Percentiles rank a stretch among this genome's conserved stretches.
Evolutionary conservation across 2,888 invertebrate species (phyloP).

Genomic region (Drosophila buzzatii): DNA sequence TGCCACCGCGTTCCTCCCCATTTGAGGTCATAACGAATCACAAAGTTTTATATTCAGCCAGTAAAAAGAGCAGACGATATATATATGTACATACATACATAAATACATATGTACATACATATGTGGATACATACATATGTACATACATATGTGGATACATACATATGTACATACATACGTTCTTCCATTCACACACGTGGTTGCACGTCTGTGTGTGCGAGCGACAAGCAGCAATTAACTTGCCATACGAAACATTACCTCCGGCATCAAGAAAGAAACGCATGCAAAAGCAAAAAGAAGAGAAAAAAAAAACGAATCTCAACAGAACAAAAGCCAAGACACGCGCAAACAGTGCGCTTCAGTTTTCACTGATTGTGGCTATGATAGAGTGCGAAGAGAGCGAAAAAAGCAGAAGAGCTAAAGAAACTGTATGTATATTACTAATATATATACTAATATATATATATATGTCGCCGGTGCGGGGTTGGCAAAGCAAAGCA

Average conservation of each 20-base stretch:
- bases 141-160: too few relatives aligned
- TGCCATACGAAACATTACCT: slow-evolving; percentile 48
- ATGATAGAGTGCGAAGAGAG: slow-evolving; percentile 7
- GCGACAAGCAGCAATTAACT: slow-evolving; percentile 66
- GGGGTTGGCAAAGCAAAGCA: slow-evolving; percentile 16
- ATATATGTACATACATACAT: background rate
- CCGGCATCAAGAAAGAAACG: slow-evolving; percentile 28
- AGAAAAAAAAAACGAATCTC: slow-evolving; percentile 1
- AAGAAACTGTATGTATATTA: slow-evolving; percentile 13
- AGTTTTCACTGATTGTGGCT: slow-evolving; percentile 13
- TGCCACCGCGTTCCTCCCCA: slow-evolving; percentile 41
- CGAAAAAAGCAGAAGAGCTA: slow-evolving; percentile 12
- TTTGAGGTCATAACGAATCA: slow-evolving; percentile 61
- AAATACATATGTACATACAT: background rate
- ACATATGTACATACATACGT: too few relatives aligned
- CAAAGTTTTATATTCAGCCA: slow-evolving; percentile 53
- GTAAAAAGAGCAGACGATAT: slow-evolving; percentile 45
- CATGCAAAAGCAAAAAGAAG: background rate
- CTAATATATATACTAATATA: background rate
- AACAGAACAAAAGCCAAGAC: slow-evolving; percentile 12
- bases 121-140: background rate
- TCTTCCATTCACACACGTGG: background rate
- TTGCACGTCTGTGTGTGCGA: slow-evolving; percentile 24
- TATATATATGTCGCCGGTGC: background rate
- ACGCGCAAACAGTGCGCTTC: slow-evolving; percentile 26